Conservation (phyloP, 2,888 invertebrate genomes). For the Cepaea hortensis region DNA sequence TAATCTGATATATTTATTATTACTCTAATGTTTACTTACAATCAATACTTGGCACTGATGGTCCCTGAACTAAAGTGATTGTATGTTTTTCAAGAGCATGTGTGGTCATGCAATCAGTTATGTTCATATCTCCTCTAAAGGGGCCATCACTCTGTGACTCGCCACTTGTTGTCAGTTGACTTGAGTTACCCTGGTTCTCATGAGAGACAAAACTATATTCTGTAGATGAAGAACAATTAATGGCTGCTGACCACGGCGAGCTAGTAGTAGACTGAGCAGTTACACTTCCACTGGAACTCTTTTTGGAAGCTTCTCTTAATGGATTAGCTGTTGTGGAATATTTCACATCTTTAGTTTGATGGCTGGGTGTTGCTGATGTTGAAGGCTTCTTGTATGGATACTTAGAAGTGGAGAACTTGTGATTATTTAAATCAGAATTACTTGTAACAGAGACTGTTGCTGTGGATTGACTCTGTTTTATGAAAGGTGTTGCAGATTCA, state of each 20-base stretch:
- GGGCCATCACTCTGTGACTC: background rate
- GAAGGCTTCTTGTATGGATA: background rate
- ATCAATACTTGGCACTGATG: background rate
- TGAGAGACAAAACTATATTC: background rate
- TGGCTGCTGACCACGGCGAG: background rate
- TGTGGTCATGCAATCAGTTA: slow-evolving; percentile 16
- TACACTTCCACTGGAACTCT: background rate
- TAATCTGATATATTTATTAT: background rate
- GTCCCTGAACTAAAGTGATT: slow-evolving; percentile 27
- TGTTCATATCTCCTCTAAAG: background rate
- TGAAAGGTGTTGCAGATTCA: background rate
- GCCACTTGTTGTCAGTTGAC: background rate
- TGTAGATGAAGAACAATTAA: background rate
- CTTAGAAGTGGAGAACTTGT: background rate
- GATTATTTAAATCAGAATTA: background rate
- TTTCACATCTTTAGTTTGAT: background rate
- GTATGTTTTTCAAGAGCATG: slow-evolving; percentile 36
- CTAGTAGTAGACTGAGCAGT: background rate
- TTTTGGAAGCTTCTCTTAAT: background rate
- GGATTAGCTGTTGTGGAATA: background rate
- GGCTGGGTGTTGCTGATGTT: background rate
- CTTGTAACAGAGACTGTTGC: background rate
- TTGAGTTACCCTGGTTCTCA: background rate
- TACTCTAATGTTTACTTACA: slow-evolving; percentile 24
- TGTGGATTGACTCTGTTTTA: background rate